Percentiles rank a stretch among this genome's conserved stretches.
These are phyloP conservation scores for Spinibarbus caldwelli DNA, from an alignment of 2,797 vertebrate genomes.

Conservation along the genomic window DNA sequence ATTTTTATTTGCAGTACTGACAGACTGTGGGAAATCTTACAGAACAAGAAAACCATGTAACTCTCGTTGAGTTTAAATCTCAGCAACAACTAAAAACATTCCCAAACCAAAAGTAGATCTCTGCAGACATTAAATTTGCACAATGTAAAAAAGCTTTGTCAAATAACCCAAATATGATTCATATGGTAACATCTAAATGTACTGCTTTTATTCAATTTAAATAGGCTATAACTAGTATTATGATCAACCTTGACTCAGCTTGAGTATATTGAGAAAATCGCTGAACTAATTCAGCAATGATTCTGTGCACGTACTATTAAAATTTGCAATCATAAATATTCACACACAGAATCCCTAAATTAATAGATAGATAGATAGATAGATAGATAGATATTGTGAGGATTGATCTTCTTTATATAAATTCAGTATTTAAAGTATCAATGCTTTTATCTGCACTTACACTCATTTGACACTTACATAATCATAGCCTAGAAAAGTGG, in stretches of 20 bases:
- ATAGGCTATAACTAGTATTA: too few relatives aligned
- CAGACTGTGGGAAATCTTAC: not conserved
- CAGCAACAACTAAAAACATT: not conserved
- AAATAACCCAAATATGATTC: not conserved
- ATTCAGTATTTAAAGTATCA: not conserved
- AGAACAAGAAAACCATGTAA: not conserved
- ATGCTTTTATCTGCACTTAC: not conserved
- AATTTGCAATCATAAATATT: not conserved
- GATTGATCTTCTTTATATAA: not conserved
- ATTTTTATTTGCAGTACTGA: not conserved
- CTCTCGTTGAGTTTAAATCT: not conserved
- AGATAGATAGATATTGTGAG: too few relatives aligned
- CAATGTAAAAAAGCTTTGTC: not conserved
- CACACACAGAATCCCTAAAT: too few relatives aligned
- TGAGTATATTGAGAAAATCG: too few relatives aligned
- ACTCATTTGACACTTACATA: not conserved
- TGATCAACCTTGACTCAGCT: too few relatives aligned
- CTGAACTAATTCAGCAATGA: too few relatives aligned
- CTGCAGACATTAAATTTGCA: not conserved
- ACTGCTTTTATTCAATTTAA: too few relatives aligned
- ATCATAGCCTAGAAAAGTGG: too few relatives aligned
- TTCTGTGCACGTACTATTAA: not conserved
- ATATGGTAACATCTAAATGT: too few relatives aligned
- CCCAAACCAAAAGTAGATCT: not conserved
- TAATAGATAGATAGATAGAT: too few relatives aligned